Base-by-base conservation (phyloP, 1,140 invertebrate genomes). In the Hyles vespertilio region DNA sequence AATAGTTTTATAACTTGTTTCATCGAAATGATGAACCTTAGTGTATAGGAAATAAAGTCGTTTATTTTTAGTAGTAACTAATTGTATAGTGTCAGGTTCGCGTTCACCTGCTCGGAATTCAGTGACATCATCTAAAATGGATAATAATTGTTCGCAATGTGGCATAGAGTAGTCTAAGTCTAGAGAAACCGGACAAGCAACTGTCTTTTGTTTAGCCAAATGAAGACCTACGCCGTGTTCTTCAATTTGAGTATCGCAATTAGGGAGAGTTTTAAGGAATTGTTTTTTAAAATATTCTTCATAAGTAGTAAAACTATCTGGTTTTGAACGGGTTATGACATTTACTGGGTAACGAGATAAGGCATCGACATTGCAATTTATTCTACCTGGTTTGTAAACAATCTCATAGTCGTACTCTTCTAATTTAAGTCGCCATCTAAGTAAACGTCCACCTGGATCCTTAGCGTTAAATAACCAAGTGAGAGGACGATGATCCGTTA, bases 401-500 rank as follows among this genome's bases (percentile, higher is more conserved):
- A 92, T 82, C 62, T 89, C 65, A 53, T 86, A 89, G 7, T 72
- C 65, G 22, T 70, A 79, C 55, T 90, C 84, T 66, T 90, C 87
- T 10, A 92, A 63, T 64, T 83, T 76, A 4, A 91, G 48, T 45
- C 83, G 65, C 91, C 91, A 93, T n/a, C 90, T 65, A 3, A 88
- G 70, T 11, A 92, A 65, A 70, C 87, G 66, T 40, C 81, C 76
- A 8, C 74, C 83, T 7, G 86, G 78, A 54, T 91, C 81, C 65
- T 89, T 91, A 0, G 84, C 71, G 32, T 79, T 79, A 43, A 81
- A 77, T 40, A 92, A 62, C 84, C 87, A 92, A n/a, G 63, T 60
- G 12, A 92, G 69, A 1, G 89, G 83, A 55, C 74, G 71, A 56
- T 92, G 90, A 59, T 92, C 91, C 0, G 89, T 92, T 22, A 85